phyloP scores from a whole-genome alignment of 2,888 invertebrate species.

The Acanthosoma haemorrhoidale region DNA sequence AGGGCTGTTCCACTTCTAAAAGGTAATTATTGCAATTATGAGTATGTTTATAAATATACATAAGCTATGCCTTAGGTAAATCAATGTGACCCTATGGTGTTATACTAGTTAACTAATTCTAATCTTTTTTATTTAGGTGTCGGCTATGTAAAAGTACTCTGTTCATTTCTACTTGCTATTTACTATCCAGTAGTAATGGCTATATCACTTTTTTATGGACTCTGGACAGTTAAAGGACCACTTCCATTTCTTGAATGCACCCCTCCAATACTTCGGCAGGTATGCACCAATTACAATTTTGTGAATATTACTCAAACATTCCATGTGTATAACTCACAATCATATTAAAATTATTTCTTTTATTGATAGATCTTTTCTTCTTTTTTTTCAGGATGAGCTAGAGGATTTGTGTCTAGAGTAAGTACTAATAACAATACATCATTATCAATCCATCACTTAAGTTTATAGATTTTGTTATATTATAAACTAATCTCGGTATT shows the following conservation, averaged over 20 bases:
- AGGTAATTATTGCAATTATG: constrained; percentile 52
- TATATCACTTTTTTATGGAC: constrained; percentile 52
- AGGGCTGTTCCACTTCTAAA: constrained; percentile 60
- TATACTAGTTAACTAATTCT: too few relatives aligned
- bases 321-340: too few relatives aligned
- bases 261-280: neutral
- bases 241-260: constrained; percentile 55
- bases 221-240: constrained; percentile 54
- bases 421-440: too few relatives aligned
- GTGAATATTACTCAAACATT: too few relatives aligned
- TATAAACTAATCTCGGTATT: neutral
- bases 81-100: too few relatives aligned
- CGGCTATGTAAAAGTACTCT: constrained; percentile 56
- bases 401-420: constrained; percentile 38
- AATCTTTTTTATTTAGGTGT: too few relatives aligned
- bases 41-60: too few relatives aligned
- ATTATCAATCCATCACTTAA: neutral
- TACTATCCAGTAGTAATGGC: constrained; percentile 57
- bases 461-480: neutral
- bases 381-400: neutral
- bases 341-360: neutral
- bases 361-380: neutral
- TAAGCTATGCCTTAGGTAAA: too few relatives aligned
- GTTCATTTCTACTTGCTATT: constrained; percentile 52
- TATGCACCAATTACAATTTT: too few relatives aligned